phyloP scores from a whole-genome alignment of 2,113 vertebrate genomes.

The Hydrolagus affinis region DNA sequence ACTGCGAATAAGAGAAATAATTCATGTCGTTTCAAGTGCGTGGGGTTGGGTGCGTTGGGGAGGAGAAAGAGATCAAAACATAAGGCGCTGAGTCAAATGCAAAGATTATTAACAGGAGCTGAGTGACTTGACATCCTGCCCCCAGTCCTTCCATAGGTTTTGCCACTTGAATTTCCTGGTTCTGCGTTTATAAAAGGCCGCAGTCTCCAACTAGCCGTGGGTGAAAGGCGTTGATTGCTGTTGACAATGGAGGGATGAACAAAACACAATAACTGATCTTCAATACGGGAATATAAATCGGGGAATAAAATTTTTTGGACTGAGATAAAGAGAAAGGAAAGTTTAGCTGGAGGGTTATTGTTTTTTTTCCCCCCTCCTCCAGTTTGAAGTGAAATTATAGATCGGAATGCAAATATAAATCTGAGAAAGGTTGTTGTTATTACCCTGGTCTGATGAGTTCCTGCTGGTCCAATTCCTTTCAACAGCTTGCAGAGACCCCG shows the following conservation, averaged over 20 bases:
- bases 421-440: background rate
- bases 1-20: too few species aligned
- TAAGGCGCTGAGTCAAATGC: too few species aligned
- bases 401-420: background rate
- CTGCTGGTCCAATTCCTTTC: background rate
- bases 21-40: too few species aligned
- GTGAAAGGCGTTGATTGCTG: background rate
- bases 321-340: background rate
- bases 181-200: background rate
- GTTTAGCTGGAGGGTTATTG: background rate
- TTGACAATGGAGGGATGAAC: background rate
- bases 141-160: background rate
- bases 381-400: background rate
- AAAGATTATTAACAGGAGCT: too few species aligned
- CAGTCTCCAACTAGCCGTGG: background rate
- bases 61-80: too few species aligned
- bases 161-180: conserved; percentile 3
- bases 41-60: too few species aligned
- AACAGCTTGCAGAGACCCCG: background rate
- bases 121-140: too few species aligned
- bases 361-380: background rate
- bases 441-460: background rate
- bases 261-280: conserved; percentile 24
- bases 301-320: background rate
- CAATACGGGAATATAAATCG: conserved; percentile 18